Evolutionary conservation across 2,888 invertebrate genomes (phyloP), one percentile per base, ranked within the genome.

Genomic region (Pantelozetes paolii): DNA sequence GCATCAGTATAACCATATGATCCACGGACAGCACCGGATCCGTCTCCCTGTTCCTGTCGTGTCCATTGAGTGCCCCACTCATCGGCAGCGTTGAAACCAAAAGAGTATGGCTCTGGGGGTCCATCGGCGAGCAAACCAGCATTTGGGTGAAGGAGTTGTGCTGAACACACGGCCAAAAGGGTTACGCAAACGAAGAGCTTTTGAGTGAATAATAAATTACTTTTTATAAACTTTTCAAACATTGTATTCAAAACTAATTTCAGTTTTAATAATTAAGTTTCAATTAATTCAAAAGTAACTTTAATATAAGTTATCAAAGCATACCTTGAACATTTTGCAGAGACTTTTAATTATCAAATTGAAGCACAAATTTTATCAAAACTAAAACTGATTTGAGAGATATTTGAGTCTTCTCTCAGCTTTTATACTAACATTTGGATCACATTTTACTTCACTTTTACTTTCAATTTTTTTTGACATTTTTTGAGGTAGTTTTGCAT

Each of bases 1-100:
- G 73, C 74, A 40, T 77, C 76, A 32, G 70, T 76, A 74, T 75
- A 78, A 20, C 76, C 75, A 73, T 78, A 78, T 28, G 74, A 72
- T 20, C 78, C 78, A n/a, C 72, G 59, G 6, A 77, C 77, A 23
- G 64, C 62, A 18, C 77, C 77, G 3, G 50, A 71, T 45, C 54
- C 74, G 26, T 78, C 77, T 11, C 71, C 75, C 2, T 54, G n/a
- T 36, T 78, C 78, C 45, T 77, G 76, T 20, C 76, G 72, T 50
- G 62, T 71, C 11, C 75, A 69, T 2, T 72, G 74, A 23, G 73
- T 77, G 8, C 76, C 76, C 30, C 72, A 73, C 11, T 75, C 76
- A 26, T 78, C 78, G 32, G 76, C 74, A 71, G 71, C 74, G 45
- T 76, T 72, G 67, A 75, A 78, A 11, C 75, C 76, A 40, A 77